Evolutionary conservation across 2,888 invertebrate species (phyloP).

Genomic region (Neoascia interrupta): DNA sequence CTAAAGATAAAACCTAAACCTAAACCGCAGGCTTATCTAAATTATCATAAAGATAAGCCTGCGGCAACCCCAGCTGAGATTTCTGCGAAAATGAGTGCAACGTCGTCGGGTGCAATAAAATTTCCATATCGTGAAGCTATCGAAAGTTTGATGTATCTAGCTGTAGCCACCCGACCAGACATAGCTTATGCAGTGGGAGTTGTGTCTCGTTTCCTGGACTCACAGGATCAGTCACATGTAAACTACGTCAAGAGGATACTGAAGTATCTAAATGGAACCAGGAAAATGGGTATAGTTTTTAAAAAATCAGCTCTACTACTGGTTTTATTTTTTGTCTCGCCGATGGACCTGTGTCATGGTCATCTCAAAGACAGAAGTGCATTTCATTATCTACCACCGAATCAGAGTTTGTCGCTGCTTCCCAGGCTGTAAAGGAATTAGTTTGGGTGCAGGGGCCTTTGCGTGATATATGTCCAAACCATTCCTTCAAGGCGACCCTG

Average conservation of each 20-base stretch:
- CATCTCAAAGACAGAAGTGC: conserved; percentile 36
- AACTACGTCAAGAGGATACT: conserved; percentile 38
- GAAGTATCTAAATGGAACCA: conserved; percentile 41
- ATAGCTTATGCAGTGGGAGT: too few relatives aligned
- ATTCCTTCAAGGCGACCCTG: conserved; percentile 38
- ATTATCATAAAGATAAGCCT: background rate
- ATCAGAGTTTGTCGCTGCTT: conserved; percentile 73
- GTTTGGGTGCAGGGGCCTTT: conserved; percentile 38
- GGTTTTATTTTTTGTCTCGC: conserved; percentile 31
- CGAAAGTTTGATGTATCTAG: conserved; percentile 48
- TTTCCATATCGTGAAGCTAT: conserved; percentile 32
- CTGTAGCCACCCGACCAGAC: too few relatives aligned
- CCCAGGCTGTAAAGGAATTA: conserved; percentile 71
- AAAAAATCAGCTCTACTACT: conserved; percentile 16
- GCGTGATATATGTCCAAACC: background rate
- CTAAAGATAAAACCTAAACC: too few relatives aligned
- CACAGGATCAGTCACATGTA: conserved; percentile 14
- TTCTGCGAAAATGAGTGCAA: background rate
- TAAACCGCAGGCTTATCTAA: too few relatives aligned
- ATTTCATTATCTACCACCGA: conserved; percentile 72
- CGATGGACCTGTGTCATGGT: conserved; percentile 24
- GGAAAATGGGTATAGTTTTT: conserved; percentile 17
- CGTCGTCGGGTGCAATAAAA: background rate
- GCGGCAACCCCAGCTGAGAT: conserved; percentile 7
- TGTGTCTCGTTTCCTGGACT: conserved; percentile 29